Evolutionary conservation across 2,797 vertebrate genomes (phyloP).

Genomic region (Ptychadena robeensis): DNA sequence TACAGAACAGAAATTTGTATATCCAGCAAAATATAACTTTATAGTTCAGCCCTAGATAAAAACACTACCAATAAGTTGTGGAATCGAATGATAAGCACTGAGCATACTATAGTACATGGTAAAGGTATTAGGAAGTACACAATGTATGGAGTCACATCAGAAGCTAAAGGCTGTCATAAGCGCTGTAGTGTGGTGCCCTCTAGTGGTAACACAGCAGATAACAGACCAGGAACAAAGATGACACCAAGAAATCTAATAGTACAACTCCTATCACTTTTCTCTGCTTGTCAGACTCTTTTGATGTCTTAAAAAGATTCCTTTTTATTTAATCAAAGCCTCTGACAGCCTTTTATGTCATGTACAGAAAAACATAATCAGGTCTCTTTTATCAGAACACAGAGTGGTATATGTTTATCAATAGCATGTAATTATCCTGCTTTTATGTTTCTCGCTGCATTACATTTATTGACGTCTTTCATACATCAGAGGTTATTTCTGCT

Average conservation of each 20-base stretch:
- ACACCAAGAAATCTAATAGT: background rate
- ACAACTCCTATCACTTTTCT: slow-evolving; percentile 5
- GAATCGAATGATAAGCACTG: background rate
- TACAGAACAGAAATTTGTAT: too few species aligned
- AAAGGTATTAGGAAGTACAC: too few species aligned
- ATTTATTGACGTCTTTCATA: background rate
- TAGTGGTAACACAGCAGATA: slow-evolving; percentile 26
- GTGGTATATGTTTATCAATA: slow-evolving; percentile 9
- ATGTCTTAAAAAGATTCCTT: slow-evolving; percentile 5
- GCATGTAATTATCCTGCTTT: background rate
- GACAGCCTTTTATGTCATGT: background rate
- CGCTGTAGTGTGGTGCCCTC: background rate
- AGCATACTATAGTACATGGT: background rate
- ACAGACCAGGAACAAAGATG: background rate
- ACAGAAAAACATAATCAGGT: background rate
- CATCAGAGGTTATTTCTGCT: background rate
- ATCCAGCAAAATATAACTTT: background rate
- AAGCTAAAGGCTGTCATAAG: too few species aligned
- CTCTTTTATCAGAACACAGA: background rate
- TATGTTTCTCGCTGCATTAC: slow-evolving; percentile 1
- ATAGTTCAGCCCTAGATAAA: too few species aligned
- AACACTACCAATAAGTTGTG: background rate
- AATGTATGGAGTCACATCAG: too few species aligned
- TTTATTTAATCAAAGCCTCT: slow-evolving; percentile 17
- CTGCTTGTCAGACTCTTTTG: slow-evolving; percentile 16